Evolutionary conservation across 2,888 invertebrate genomes (phyloP).

Genomic region (Cheilosia vernalis): DNA sequence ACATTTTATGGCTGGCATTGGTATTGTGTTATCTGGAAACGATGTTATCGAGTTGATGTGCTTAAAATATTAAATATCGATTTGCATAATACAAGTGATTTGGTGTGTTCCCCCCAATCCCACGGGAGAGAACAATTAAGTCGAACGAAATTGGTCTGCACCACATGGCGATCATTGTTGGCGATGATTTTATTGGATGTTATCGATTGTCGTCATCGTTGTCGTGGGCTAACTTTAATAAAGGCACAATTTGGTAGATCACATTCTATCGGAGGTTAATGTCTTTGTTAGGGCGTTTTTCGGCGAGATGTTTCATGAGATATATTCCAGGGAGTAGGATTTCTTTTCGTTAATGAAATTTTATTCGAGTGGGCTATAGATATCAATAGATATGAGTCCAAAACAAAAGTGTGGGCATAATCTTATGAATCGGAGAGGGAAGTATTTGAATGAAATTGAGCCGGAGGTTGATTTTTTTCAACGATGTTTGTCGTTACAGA

Average conservation of each 20-base stretch:
- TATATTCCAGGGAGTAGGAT: too few relatives aligned
- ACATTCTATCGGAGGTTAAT: neutral
- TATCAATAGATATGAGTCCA: too few relatives aligned
- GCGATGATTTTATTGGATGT: conserved; percentile 47
- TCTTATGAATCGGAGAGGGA: too few relatives aligned
- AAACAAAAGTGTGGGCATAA: too few relatives aligned
- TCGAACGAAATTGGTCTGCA: conserved; percentile 11
- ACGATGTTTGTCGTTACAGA: too few relatives aligned
- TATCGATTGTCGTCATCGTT: conserved; percentile 18
- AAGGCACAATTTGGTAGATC: neutral
- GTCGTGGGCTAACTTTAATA: conserved; percentile 17
- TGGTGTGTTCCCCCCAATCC: neutral
- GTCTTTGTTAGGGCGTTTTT: neutral
- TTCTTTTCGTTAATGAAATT: too few relatives aligned
- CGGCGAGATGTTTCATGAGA: too few relatives aligned
- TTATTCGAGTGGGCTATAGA: too few relatives aligned
- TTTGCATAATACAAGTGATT: conserved; percentile 65
- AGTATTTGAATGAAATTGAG: too few relatives aligned
- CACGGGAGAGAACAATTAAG: conserved; percentile 17
- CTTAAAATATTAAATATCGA: conserved; percentile 66
- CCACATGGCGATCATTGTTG: conserved; percentile 15
- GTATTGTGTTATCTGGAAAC: conserved; percentile 39
- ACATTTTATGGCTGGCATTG: conserved; percentile 20
- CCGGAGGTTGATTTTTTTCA: too few relatives aligned
- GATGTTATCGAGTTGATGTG: conserved; percentile 50